These are phyloP conservation scores for Drosophila mettleri DNA, from an alignment of 2,888 invertebrate genomes.

Conservation along the genomic window DNA sequence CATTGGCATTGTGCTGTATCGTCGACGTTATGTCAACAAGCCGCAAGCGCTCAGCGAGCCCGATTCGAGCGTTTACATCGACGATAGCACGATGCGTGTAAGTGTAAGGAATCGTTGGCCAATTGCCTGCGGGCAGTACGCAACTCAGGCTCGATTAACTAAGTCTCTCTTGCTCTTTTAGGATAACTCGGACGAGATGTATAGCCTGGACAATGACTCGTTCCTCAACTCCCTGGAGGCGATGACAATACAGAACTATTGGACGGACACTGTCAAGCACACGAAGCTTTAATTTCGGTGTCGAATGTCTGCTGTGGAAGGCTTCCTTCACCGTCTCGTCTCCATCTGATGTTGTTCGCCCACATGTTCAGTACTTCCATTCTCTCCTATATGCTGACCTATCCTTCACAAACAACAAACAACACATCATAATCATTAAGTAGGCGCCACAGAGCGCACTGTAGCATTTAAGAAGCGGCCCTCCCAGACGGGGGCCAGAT, in stretches of 20 bases:
- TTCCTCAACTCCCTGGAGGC: slow-evolving; percentile 96
- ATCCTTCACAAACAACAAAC: slow-evolving; percentile 5
- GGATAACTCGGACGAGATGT: slow-evolving; percentile 98
- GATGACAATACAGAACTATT: slow-evolving; percentile 97
- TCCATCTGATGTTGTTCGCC: neutral
- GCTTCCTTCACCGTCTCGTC: neutral
- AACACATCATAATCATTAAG: slow-evolving; percentile 57
- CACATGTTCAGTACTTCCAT: slow-evolving; percentile 4
- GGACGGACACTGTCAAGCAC: slow-evolving; percentile 96
- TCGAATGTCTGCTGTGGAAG: slow-evolving; percentile 22
- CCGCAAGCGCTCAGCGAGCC: slow-evolving; percentile 94
- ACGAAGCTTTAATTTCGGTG: slow-evolving; percentile 89
- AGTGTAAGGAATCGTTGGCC: slow-evolving; percentile 85
- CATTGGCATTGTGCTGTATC: slow-evolving; percentile 89
- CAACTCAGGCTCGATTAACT: neutral
- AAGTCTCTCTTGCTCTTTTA: slow-evolving; percentile 77
- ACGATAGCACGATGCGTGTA: slow-evolving; percentile 94
- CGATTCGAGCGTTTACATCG: slow-evolving; percentile 94
- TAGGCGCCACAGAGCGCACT: slow-evolving; percentile 39
- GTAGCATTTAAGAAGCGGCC: slow-evolving; percentile 48
- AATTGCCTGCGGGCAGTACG: slow-evolving; percentile 9
- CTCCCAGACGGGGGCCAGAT: slow-evolving; percentile 8
- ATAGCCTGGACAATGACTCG: slow-evolving; percentile 96
- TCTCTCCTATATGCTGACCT: neutral
- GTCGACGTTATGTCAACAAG: slow-evolving; percentile 91